Evolutionary conservation across 2,113 vertebrate species (phyloP).

Genomic region (Heloderma charlesbogerti): DNA sequence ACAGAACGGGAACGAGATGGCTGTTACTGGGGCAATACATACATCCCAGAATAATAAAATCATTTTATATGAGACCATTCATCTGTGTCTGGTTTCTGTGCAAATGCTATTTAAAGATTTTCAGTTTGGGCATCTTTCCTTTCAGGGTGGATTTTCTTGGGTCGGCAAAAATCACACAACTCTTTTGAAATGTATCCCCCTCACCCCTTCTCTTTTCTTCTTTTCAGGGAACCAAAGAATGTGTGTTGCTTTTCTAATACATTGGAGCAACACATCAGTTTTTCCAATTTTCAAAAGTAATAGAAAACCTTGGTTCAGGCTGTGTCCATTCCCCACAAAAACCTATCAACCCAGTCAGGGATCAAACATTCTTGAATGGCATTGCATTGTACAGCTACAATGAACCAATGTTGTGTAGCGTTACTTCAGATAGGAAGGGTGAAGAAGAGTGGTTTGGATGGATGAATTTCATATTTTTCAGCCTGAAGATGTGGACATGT

Average conservation of each 20-base stretch:
- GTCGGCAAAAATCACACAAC: conserved; percentile 17
- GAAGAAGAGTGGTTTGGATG: not conserved
- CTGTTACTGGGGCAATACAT: conserved; percentile 36
- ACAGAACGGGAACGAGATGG: conserved; percentile 39
- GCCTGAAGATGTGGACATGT: too few species aligned
- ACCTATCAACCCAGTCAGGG: not conserved
- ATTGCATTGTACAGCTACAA: not conserved
- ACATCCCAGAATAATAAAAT: conserved; percentile 41
- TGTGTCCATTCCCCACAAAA: not conserved
- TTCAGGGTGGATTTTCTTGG: conserved; percentile 27
- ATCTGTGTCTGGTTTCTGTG: conserved; percentile 20
- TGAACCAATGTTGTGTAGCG: not conserved
- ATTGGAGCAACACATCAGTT: not conserved
- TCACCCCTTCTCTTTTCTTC: not conserved
- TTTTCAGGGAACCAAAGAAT: too few species aligned
- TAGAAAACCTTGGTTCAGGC: not conserved
- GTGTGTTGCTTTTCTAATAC: not conserved
- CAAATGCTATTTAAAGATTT: conserved; percentile 28
- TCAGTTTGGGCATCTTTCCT: conserved; percentile 3
- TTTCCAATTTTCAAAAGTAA: conserved; percentile 10
- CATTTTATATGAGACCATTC: conserved; percentile 33
- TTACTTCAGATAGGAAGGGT: not conserved
- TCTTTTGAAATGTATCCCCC: conserved; percentile 1
- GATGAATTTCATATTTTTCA: too few species aligned
- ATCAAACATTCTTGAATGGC: not conserved